phyloP scores from a whole-genome alignment of 1,140 invertebrate species.

The Cyphomyrmex costatus region DNA sequence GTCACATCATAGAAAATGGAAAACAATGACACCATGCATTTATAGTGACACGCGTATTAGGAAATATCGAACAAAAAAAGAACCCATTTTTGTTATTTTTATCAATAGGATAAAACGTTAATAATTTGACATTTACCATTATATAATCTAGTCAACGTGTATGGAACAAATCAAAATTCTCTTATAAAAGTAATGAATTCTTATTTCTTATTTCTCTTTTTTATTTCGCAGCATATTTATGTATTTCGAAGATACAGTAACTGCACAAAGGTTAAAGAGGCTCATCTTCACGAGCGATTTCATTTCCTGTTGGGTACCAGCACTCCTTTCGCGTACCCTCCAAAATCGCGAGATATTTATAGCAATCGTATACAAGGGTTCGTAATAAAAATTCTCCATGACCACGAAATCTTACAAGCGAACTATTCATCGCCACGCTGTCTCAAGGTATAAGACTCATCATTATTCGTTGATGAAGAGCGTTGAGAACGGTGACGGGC shows the following conservation, averaged over 20 bases:
- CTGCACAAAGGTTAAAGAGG: neutral
- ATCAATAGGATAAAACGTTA: neutral
- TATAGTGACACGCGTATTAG: constrained; percentile 39
- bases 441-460: constrained; percentile 80
- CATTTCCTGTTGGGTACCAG: constrained; percentile 12
- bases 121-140: constrained; percentile 8
- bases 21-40: constrained; percentile 35
- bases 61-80: constrained; percentile 18
- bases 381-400: constrained; percentile 60
- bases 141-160: neutral
- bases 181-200: neutral
- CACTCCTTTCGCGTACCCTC: neutral
- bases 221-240: neutral
- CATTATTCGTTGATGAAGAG: constrained; percentile 82
- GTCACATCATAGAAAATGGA: constrained; percentile 68
- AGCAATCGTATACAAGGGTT: constrained; percentile 9
- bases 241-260: neutral
- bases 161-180: neutral
- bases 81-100: neutral
- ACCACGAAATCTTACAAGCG: constrained; percentile 72
- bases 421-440: constrained; percentile 75
- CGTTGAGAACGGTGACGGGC: constrained; percentile 78
- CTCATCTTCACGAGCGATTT: constrained; percentile 5
- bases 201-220: neutral
- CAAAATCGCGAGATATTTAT: constrained; percentile 50